Base-by-base conservation (phyloP, 2,888 invertebrate species). In the Phaedon cochleariae region DNA sequence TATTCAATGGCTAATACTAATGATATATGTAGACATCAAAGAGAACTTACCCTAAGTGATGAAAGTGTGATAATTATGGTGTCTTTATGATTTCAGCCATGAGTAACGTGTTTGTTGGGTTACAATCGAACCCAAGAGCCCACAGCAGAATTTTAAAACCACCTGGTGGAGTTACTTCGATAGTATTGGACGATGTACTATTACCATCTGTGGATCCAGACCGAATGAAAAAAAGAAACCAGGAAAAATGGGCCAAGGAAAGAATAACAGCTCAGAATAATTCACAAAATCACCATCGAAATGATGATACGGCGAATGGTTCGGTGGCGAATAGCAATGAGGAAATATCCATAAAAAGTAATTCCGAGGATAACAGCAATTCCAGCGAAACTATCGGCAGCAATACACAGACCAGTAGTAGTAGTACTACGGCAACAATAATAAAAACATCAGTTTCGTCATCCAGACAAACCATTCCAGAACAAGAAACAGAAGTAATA, bases 91-190 rank as follows among this genome's bases (percentile, higher is more conserved):
- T n/a, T n/a, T n/a, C n/a, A n/a, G 21, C 18, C 57, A 74, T 74
- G 74, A 59, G 73, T 10, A 63, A 73, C 62, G 65, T 75, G n/a
- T 72, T 64, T 51, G 73, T 75, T 12, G 75, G 75, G n/a, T 57
- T 57, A 26, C 73, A 74, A 52, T 71, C 69, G n/a, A 73, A 74
- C 46, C 69, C 70, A 20, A 70, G 71, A 59, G 73, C 65, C 59
- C 67, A 72, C 66, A 74, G 69, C 60, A 67, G 75, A 29, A 67
- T 74, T 1, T 59, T 75, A 34, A 75, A 75, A 64, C 75, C 75
- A 18, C 75, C 75, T 31, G 75, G 75, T n/a, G 75, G 75, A 6
- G 73, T 12, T 15, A 15, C 41, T 41, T 41, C 41, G 3, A 41
- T 41, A 41, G 15, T 41, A 15, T 41, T 41, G 15, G 41, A 41